Evolutionary conservation across 2,797 vertebrate genomes (phyloP).

Genomic region (Pipistrellus kuhlii): DNA sequence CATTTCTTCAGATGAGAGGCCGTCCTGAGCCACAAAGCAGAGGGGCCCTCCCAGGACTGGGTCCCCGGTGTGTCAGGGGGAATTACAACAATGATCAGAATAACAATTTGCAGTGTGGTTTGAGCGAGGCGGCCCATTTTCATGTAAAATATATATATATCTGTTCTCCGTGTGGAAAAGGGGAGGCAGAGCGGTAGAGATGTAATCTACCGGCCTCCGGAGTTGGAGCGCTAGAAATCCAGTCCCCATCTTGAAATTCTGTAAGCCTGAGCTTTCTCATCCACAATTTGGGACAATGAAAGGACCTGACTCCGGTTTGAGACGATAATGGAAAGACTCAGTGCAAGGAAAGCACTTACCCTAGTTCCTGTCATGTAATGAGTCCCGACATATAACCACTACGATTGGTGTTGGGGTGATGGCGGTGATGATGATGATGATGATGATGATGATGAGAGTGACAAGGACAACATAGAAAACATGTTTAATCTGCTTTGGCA

Average conservation of each 20-base stretch:
- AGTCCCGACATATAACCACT: neutral
- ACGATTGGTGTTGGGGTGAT: fast-evolving
- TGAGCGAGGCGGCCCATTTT: neutral
- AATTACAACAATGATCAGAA: no score
- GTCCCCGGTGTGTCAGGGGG: neutral
- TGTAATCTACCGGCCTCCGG: neutral
- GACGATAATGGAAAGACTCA: neutral
- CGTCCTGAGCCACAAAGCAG: neutral
- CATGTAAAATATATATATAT: neutral
- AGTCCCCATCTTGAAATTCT: neutral
- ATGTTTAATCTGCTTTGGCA: neutral
- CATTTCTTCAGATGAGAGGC: neutral
- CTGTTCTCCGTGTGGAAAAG: neutral
- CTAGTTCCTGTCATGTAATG: fast-evolving
- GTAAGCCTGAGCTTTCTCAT: neutral
- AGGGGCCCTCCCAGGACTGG: neutral
- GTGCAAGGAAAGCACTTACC: neutral
- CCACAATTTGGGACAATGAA: neutral
- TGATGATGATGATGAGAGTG: neutral
- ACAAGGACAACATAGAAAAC: neutral
- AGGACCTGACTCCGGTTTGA: neutral
- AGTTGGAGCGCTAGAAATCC: neutral
- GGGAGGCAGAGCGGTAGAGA: fast-evolving
- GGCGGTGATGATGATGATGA: neutral
- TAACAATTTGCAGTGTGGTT: neutral